Conservation (phyloP, 2,888 invertebrate species). For the Exephanes ischioxanthus region DNA sequence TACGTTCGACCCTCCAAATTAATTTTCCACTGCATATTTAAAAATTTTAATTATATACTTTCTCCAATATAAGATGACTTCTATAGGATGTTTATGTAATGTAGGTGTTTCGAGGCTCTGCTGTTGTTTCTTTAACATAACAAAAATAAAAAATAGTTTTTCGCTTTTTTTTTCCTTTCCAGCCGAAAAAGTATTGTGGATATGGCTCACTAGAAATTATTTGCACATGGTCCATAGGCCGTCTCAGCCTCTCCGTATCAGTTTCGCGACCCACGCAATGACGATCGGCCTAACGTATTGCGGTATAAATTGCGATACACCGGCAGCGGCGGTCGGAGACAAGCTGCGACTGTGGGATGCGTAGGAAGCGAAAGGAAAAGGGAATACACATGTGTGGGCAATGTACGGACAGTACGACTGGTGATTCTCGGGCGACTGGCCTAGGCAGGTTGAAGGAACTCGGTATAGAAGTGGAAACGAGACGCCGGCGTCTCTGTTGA, state of each 20-base stretch:
- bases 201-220: neutral
- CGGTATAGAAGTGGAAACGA: neutral
- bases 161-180: neutral
- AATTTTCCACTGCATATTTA: too few relatives aligned
- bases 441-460: conserved; percentile 74
- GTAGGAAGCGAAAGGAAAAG: conserved; percentile 81
- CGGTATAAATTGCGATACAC: conserved; percentile 75
- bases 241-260: neutral
- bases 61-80: neutral
- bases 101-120: neutral
- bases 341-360: conserved; percentile 71
- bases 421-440: conserved; percentile 8
- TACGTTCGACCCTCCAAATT: neutral
- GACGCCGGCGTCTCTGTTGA: conserved; percentile 31
- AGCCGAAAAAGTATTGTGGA: neutral
- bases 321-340: conserved; percentile 54
- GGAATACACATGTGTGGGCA: conserved; percentile 63
- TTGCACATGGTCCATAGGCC: conserved; percentile 9
- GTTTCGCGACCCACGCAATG: conserved; percentile 73
- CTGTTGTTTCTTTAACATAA: neutral
- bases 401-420: neutral
- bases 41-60: neutral
- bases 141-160: neutral
- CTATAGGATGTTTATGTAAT: too few relatives aligned
- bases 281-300: conserved; percentile 76